phyloP scores from a whole-genome alignment of 2,888 invertebrate species.

The Coenonympha arcania region DNA sequence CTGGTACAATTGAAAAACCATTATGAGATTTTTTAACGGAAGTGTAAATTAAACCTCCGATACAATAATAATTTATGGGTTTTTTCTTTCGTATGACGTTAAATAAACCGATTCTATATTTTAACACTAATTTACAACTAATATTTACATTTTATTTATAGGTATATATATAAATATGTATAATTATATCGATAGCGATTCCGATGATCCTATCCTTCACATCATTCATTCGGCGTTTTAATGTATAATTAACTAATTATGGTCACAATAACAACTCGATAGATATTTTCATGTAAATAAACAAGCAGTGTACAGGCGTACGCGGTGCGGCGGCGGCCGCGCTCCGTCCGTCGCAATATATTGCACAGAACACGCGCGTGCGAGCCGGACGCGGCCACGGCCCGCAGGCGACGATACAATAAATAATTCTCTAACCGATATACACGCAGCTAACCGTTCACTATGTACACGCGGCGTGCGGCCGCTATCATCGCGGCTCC shows the following conservation, averaged over 20 bases:
- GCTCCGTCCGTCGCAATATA: slow-evolving; percentile 56
- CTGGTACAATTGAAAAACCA: slow-evolving; percentile 74
- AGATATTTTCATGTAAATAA: slow-evolving; percentile 73
- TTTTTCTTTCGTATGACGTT: slow-evolving; percentile 69
- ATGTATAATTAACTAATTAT: slow-evolving; percentile 75
- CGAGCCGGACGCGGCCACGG: slow-evolving; percentile 43
- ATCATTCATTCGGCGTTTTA: slow-evolving; percentile 62
- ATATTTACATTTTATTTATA: slow-evolving; percentile 74
- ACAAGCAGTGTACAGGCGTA: slow-evolving; percentile 67
- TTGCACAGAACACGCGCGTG: slow-evolving; percentile 52
- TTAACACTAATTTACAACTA: slow-evolving; percentile 72
- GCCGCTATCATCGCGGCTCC: slow-evolving; percentile 72
- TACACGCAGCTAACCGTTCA: slow-evolving; percentile 47
- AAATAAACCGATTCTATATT: slow-evolving; percentile 74
- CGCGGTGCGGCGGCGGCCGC: slow-evolving; percentile 46
- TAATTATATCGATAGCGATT: slow-evolving; percentile 71
- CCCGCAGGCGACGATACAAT: slow-evolving; percentile 61
- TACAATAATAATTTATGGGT: slow-evolving; percentile 74
- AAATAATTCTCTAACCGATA: slow-evolving; percentile 70
- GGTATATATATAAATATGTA: slow-evolving; percentile 75
- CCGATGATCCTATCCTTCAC: slow-evolving; percentile 66
- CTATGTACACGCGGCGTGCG: slow-evolving; percentile 46
- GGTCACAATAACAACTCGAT: slow-evolving; percentile 73
- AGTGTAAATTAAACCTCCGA: slow-evolving; percentile 67
- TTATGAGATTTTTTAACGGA: slow-evolving; percentile 73